Conservation (phyloP, 2,113 vertebrate genomes). For the Mixornis gularis region DNA sequence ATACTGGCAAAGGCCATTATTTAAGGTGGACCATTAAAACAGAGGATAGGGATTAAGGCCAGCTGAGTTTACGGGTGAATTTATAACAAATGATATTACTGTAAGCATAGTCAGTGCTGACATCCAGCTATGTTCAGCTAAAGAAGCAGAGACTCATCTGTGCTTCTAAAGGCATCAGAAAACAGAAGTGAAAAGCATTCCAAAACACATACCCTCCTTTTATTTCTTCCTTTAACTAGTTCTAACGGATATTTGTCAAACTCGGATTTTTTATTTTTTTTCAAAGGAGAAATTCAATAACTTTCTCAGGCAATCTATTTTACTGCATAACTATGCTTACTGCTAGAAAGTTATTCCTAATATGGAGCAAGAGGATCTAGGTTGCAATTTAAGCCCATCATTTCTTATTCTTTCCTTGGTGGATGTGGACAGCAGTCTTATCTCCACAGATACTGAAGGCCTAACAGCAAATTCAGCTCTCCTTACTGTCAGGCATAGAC, state of each 20-base stretch:
- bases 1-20: background rate
- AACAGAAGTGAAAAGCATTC: background rate
- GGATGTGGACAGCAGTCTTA: background rate
- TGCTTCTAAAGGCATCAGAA: background rate
- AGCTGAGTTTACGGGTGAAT: background rate
- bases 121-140: background rate
- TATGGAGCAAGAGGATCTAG: background rate
- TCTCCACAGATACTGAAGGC: background rate
- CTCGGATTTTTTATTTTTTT: background rate
- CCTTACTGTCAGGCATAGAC: background rate
- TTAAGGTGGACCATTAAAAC: background rate
- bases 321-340: background rate
- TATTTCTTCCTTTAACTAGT: background rate
- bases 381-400: background rate
- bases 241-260: background rate
- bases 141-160: background rate
- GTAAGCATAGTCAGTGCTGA: background rate
- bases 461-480: constrained; percentile 19
- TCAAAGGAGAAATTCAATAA: background rate
- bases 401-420: background rate
- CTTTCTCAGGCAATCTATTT: background rate
- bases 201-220: background rate
- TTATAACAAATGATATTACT: background rate
- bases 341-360: constrained; percentile 2
- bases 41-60: background rate